Base-by-base conservation (phyloP, 2,113 vertebrate species). In the Carettochelys insculpta region DNA sequence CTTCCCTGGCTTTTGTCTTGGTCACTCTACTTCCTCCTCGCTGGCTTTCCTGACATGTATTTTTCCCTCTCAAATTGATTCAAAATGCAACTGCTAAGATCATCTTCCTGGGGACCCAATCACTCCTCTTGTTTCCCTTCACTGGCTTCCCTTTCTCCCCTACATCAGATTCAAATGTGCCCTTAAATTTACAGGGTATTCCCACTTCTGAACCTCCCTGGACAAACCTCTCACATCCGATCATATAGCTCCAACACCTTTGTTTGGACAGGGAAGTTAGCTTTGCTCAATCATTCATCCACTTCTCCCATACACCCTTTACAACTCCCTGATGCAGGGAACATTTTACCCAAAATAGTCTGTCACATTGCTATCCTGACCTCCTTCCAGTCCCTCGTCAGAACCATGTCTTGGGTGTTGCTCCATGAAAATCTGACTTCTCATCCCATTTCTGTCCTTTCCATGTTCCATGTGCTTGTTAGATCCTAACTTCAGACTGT, bases 401-500 rank as follows among this genome's bases (percentile, higher is more conserved):
- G 58, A 87, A 82, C 10, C 5, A n/a, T n/a, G 91, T 85, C 1
- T 79, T 91, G 85, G 86, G 53, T 56, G 81, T 83, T 77, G 5
- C 56, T 88, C n/a, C 58, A 79, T 29, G 84, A 56, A 81, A 87
- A 85, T 53, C 73, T 92, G 27, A 16, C 76, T 56, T 87, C 82
- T 31, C 58, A 43, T 31, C 27, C 27, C 16, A 78, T 84, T 86
- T 89, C 92, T 92, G 25, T 82, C 52, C 80, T 86, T 51, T 93
- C 53, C 53, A 95, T 77, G 92, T 93, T 91, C 77, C 20, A 94
- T 6, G 34, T 58, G 82, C 89, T 92, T 82, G 90, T 85, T 20
- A 43, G 25, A 53, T 25, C 65, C 81, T 84, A 88, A 90, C 86
- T 88, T 94, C 73, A 93, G 93, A 89, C 9, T 3, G 9, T 11